A percentile compares a stretch with the other conserved stretches of the same genome.
phyloP scores from a whole-genome alignment of 1,140 invertebrate species.

The Drosophila ohnishii region DNA sequence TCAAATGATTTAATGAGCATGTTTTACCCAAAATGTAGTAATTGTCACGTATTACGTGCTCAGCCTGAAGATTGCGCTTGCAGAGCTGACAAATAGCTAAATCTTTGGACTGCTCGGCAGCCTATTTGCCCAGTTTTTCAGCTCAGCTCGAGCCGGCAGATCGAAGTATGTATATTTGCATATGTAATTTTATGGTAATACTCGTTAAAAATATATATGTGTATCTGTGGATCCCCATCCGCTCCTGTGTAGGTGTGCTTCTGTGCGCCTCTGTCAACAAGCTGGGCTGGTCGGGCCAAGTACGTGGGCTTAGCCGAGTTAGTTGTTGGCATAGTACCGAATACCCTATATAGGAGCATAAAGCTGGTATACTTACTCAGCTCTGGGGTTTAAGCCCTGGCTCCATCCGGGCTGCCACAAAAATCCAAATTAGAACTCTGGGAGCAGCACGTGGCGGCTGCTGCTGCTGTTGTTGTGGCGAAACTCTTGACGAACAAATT shows the following conservation, averaged over 20 bases:
- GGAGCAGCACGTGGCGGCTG: slow-evolving; percentile 55
- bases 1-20: slow-evolving; percentile 80
- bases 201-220: slow-evolving; percentile 73
- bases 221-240: slow-evolving; percentile 35
- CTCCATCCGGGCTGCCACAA: slow-evolving; percentile 25
- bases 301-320: slow-evolving; percentile 53
- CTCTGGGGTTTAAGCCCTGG: slow-evolving; percentile 5
- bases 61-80: slow-evolving; percentile 70
- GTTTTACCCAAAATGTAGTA: slow-evolving; percentile 79
- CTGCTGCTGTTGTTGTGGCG: slow-evolving; percentile 48
- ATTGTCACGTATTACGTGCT: slow-evolving; percentile 81
- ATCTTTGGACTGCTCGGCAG: slow-evolving; percentile 55
- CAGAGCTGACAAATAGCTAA: slow-evolving; percentile 74
- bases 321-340: slow-evolving; percentile 53
- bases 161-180: slow-evolving; percentile 73
- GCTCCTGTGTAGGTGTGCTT: slow-evolving; percentile 15
- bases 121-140: slow-evolving; percentile 43
- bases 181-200: slow-evolving; percentile 80
- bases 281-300: slow-evolving; percentile 35
- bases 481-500: slow-evolving; percentile 78
- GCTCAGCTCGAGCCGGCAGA: slow-evolving; percentile 26
- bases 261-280: slow-evolving; percentile 35
- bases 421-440: slow-evolving; percentile 69
- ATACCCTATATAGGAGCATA: slow-evolving; percentile 26
- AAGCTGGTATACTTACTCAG: slow-evolving; percentile 21